Conservation (phyloP, 2,113 vertebrate genomes). For the Percopsis transmontana region DNA sequence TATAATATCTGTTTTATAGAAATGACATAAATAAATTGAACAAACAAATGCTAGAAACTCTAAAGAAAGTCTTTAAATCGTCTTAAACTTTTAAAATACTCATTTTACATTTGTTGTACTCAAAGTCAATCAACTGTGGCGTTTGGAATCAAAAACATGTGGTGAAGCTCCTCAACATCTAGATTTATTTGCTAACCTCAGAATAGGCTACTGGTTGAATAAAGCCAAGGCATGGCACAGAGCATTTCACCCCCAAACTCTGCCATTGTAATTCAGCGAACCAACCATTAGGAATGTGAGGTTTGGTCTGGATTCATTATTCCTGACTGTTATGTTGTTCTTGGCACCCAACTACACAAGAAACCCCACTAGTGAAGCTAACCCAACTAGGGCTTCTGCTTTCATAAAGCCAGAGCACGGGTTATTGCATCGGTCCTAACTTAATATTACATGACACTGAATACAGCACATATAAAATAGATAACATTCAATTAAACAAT, state of each 20-base stretch:
- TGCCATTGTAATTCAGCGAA: conserved; percentile 42
- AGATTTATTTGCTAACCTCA: conserved; percentile 37
- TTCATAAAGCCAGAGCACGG: neutral
- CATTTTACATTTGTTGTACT: conserved; percentile 33
- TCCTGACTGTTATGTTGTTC: conserved; percentile 40
- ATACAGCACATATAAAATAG: too few relatives aligned
- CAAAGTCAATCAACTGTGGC: conserved; percentile 34
- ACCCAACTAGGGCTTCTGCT: conserved; percentile 5
- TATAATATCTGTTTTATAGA: too few relatives aligned
- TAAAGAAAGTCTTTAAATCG: neutral
- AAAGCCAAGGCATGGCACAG: conserved; percentile 27
- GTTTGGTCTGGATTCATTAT: conserved; percentile 48
- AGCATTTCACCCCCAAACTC: conserved; percentile 19
- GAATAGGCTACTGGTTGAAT: conserved; percentile 41
- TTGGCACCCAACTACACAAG: conserved; percentile 34
- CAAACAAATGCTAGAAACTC: neutral
- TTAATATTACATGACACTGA: too few relatives aligned
- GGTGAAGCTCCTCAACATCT: conserved; percentile 19
- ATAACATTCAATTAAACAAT: too few relatives aligned
- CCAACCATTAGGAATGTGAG: conserved; percentile 46
- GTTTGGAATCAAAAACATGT: conserved; percentile 37
- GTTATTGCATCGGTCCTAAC: neutral
- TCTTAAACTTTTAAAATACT: conserved; percentile 15
- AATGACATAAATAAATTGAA: neutral
- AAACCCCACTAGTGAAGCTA: conserved; percentile 15